Evolutionary conservation across 1,140 invertebrate genomes (phyloP), one percentile per base, ranked within the genome.

Genomic region (Meteorus sp.): DNA sequence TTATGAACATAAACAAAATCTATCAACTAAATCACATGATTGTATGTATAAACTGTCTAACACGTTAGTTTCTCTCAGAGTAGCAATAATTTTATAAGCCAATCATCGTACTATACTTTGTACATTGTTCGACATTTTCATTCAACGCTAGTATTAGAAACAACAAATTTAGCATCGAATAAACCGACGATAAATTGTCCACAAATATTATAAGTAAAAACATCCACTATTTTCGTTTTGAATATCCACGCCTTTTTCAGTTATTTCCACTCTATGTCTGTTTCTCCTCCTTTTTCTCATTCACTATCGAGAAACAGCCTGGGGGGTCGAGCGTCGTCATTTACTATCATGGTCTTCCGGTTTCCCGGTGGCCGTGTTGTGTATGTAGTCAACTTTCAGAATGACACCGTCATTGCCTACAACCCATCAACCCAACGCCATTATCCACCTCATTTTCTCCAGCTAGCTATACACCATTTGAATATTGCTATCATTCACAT

Each of bases 271-370:
- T n/a, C n/a, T n/a, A n/a, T n/a, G n/a, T n/a, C n/a, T n/a, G n/a
- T n/a, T n/a, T n/a, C n/a, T n/a, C n/a, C n/a, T n/a, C n/a, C n/a
- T n/a, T n/a, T n/a, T n/a, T 29, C 27, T 29, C 27, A 29, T 29
- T 29, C 27, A 5, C 27, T 5, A 5, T 39, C 15, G 35, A 39
- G 13, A 39, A n/a, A 15, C 54, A 25, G 54, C 11, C 44, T 61
- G 60, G 60, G 60, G 54, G 60, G 60, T 57, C 60, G 22, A 50
- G 31, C 19, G 37, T 11, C 53, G 41, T 61, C 54, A 57, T 53
- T 56, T 55, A 20, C 37, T n/a, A n/a, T n/a, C 41, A 11, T 19
- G 51, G 41, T 39, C 37, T 61, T 57, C 54, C 60, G 60, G 60
- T 61, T 61, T 61, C 60, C 55, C 41, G 60, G 54, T 57, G 60